Conservation (phyloP, 2,888 invertebrate species). For the Caenorhabditis parvicauda region DNA sequence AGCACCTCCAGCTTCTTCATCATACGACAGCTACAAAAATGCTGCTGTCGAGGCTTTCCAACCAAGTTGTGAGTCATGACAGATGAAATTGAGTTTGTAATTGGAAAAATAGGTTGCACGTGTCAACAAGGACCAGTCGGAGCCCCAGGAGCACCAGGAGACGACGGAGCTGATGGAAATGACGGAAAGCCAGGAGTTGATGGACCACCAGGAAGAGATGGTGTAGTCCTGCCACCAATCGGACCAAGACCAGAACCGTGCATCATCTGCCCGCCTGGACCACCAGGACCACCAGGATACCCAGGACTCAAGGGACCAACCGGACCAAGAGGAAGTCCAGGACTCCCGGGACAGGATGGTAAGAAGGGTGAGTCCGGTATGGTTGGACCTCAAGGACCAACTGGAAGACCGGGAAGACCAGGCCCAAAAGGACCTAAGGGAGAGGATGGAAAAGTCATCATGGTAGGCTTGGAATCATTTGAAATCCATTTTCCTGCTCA, state of each 20-base stretch:
- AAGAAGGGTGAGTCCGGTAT: conserved; percentile 55
- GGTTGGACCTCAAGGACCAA: conserved; percentile 54
- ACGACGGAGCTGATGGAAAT: conserved; percentile 37
- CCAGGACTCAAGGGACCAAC: conserved; percentile 57
- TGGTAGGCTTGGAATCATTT: conserved; percentile 13
- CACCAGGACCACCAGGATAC: conserved; percentile 51
- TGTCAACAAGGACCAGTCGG: conserved; percentile 42
- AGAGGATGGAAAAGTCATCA: conserved; percentile 40
- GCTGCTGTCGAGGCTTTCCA: conserved; percentile 33
- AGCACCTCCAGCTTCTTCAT: conserved; percentile 8
- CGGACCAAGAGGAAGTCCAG: conserved; percentile 45
- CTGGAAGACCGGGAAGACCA: conserved; percentile 39
- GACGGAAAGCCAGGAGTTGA: conserved; percentile 41
- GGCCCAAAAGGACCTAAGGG: conserved; percentile 43
- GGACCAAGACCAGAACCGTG: conserved; percentile 52
- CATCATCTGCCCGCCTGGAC: conserved; percentile 58
- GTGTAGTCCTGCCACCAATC: conserved; percentile 28
- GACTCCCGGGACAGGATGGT: conserved; percentile 52
- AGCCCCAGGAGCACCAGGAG: conserved; percentile 39
- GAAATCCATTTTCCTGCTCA: conserved; percentile 6
- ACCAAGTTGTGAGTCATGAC: conserved; percentile 7
- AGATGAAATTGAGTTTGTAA: background rate
- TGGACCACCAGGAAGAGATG: conserved; percentile 34
- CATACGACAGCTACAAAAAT: conserved; percentile 18
- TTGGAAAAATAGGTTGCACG: conserved; percentile 21